These are phyloP conservation scores for Ylistrum balloti DNA, from an alignment of 1,140 invertebrate genomes.

Conservation along the genomic window DNA sequence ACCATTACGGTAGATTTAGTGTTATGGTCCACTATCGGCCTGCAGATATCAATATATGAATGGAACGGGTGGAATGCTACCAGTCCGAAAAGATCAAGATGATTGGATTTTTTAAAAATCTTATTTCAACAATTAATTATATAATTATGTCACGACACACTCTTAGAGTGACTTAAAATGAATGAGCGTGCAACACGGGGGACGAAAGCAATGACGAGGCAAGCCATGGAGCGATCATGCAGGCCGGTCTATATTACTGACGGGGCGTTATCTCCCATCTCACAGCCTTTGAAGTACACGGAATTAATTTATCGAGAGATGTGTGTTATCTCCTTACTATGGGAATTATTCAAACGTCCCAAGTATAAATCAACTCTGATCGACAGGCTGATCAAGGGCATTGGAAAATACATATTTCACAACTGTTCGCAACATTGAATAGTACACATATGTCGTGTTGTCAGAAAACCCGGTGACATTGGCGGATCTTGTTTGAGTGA, in stretches of 20 bases:
- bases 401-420: background rate
- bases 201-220: constrained; percentile 24
- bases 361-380: constrained; percentile 20
- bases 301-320: constrained; percentile 4
- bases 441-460: background rate
- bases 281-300: constrained; percentile 31
- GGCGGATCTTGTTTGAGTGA: background rate
- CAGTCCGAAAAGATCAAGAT: background rate
- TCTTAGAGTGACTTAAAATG: background rate
- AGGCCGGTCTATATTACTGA: background rate
- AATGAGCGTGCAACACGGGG: background rate
- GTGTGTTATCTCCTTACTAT: constrained; percentile 3
- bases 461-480: background rate
- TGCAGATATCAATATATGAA: background rate
- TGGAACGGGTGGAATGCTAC: background rate
- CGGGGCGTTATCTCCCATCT: constrained; percentile 36
- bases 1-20: constrained; percentile 7
- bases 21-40: background rate
- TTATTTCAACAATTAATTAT: constrained; percentile 4
- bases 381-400: background rate
- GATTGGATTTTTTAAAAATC: too few species aligned
- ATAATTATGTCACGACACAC: background rate
- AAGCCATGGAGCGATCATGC: background rate
- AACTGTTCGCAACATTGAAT: background rate
- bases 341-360: background rate